A percentile compares a stretch with the other conserved stretches of the same genome.
Evolutionary conservation across 1,140 invertebrate genomes (phyloP).

Genomic region (Drosophila cardini): DNA sequence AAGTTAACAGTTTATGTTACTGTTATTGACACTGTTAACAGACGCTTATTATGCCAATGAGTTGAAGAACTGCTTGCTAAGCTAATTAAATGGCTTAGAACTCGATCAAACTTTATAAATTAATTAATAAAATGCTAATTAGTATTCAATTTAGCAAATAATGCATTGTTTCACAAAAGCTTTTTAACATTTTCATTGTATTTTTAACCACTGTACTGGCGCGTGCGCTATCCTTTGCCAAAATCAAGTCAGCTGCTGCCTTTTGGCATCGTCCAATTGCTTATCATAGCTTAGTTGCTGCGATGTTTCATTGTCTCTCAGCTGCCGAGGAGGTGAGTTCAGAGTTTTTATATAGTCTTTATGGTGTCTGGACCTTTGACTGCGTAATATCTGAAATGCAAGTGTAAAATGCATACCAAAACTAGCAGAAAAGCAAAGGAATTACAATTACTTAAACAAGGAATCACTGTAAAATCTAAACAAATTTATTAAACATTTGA

Average conservation of each 20-base stretch:
- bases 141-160: background rate
- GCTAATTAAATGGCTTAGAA: background rate
- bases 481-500: background rate
- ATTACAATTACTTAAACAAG: background rate
- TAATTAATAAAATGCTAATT: background rate
- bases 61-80: background rate
- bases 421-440: background rate
- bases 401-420: constrained; percentile 2
- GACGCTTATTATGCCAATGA: background rate
- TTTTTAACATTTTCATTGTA: background rate
- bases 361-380: background rate
- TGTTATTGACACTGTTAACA: constrained; percentile 15
- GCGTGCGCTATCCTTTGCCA: constrained; percentile 33
- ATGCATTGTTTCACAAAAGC: too few species aligned
- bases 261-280: constrained; percentile 17
- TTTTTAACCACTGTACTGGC: constrained; percentile 34
- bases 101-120: background rate
- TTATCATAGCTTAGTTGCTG: constrained; percentile 35
- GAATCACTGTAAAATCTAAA: background rate
- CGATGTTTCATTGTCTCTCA: constrained; percentile 20
- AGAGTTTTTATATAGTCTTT: background rate
- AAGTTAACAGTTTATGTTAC: constrained; percentile 1
- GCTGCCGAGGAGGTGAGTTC: constrained; percentile 33
- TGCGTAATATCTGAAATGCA: constrained; percentile 23
- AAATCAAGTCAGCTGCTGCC: constrained; percentile 41